Evolutionary conservation across 2,797 vertebrate genomes (phyloP).

Genomic region (Ptychadena robeensis): DNA sequence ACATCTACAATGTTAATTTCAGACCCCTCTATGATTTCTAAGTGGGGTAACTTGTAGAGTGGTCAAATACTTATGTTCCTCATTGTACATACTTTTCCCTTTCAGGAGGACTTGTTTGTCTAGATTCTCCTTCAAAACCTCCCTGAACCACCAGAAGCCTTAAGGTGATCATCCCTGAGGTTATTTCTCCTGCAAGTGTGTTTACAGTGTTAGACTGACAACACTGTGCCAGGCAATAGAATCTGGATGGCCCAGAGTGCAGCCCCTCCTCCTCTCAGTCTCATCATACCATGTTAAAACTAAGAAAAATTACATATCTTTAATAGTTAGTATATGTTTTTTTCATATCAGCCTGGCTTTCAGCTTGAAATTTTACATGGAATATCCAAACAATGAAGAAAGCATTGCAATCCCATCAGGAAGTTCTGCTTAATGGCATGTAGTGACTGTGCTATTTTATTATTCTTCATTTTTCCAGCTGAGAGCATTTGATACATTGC

Average conservation of each 20-base stretch:
- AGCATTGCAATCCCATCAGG: neutral
- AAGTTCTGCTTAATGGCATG: neutral
- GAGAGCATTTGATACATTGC: constrained; percentile 39
- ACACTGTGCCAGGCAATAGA: neutral
- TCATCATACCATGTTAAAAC: neutral
- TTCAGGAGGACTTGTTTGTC: too few relatives aligned
- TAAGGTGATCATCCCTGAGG: too few relatives aligned
- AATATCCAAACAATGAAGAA: neutral
- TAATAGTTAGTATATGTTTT: neutral
- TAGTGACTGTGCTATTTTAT: neutral
- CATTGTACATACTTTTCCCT: too few relatives aligned
- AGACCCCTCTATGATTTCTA: too few relatives aligned
- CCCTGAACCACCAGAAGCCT: too few relatives aligned
- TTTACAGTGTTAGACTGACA: too few relatives aligned
- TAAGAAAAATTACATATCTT: neutral
- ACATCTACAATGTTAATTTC: too few relatives aligned
- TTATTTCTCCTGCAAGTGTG: too few relatives aligned
- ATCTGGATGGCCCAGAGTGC: neutral
- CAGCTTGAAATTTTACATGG: neutral
- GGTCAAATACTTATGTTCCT: too few relatives aligned
- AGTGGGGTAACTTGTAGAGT: too few relatives aligned
- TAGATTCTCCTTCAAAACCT: too few relatives aligned
- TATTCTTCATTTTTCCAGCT: constrained; percentile 41
- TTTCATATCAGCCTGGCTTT: neutral
- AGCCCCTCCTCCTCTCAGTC: too few relatives aligned